phyloP scores from a whole-genome alignment of 2,797 vertebrate genomes.

The Varecia variegata region DNA sequence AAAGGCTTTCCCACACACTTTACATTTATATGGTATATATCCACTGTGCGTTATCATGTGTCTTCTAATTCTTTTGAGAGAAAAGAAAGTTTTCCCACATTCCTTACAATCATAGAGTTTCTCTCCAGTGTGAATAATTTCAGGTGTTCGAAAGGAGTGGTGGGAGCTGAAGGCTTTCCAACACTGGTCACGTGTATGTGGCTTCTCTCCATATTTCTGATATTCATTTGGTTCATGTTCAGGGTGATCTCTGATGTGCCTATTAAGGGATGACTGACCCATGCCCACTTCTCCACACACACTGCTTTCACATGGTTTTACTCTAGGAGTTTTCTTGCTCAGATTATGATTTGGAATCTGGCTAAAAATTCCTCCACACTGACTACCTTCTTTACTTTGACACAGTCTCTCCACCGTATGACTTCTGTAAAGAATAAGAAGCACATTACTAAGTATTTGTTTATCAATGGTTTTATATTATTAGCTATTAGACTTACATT shows the following conservation, averaged over 20 bases:
- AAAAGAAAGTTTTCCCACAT: background rate
- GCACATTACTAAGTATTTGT: background rate
- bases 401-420: background rate
- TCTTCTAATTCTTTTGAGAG: background rate
- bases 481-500: background rate
- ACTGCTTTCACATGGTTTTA: background rate
- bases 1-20: background rate
- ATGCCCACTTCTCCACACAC: background rate
- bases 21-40: background rate
- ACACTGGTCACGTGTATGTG: background rate
- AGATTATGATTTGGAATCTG: background rate
- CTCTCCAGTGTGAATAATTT: background rate
- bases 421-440: slow-evolving; percentile 28
- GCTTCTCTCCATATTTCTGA: background rate
- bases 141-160: background rate
- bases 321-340: background rate
- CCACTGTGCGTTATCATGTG: background rate
- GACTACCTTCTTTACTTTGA: background rate
- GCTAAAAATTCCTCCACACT: background rate
- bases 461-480: background rate
- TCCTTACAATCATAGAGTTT: background rate
- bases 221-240: background rate
- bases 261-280: background rate
- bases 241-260: background rate
- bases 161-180: background rate